Conservation (phyloP, 2,888 invertebrate genomes). For the Sarcophaga rosellei region DNA sequence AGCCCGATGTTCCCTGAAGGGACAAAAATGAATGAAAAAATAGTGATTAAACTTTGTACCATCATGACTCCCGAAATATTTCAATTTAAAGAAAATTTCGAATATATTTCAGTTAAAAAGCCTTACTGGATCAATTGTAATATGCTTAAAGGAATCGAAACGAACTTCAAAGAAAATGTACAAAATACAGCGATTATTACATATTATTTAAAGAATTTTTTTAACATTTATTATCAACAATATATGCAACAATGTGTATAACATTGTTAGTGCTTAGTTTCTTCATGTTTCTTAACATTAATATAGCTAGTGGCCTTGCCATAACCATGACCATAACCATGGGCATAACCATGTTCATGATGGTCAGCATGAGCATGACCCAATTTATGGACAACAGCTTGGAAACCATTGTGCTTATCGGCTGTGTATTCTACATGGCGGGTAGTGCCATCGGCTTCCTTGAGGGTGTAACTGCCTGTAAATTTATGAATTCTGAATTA, state of each 20-base stretch:
- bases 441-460: conserved; percentile 51
- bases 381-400: conserved; percentile 34
- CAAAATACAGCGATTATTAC: no score
- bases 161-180: no score
- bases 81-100: no score
- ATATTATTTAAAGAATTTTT: no score
- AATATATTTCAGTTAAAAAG: no score
- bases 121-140: no score
- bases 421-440: conserved; percentile 41
- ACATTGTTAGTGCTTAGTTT: neutral
- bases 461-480: conserved; percentile 28
- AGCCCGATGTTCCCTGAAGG: no score
- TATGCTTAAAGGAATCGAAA: no score
- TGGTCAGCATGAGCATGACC: conserved; percentile 23
- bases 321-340: neutral
- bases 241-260: neutral
- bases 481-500: neutral
- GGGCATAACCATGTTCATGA: neutral
- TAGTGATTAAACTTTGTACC: no score
- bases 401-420: conserved; percentile 40
- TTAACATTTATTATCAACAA: neutral
- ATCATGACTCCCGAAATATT: no score
- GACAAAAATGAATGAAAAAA: no score
- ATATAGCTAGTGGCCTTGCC: conserved; percentile 11
- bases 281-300: conserved; percentile 11